Evolutionary conservation across 2,888 invertebrate species (phyloP).

Genomic region (Drosophila macrothrix): DNA sequence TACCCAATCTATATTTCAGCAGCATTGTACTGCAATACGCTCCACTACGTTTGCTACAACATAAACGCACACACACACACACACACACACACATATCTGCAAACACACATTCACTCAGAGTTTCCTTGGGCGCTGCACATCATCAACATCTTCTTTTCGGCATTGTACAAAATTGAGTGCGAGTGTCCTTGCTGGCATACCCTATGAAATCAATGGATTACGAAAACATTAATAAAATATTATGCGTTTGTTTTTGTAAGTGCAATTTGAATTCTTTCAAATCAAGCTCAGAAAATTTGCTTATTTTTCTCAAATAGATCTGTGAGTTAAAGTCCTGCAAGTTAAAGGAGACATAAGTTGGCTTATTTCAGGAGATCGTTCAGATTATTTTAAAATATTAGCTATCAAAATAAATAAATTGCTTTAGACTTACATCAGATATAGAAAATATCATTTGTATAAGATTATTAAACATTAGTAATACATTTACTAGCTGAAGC

Average conservation of each 20-base stretch:
- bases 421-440: no score
- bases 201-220: constrained; percentile 15
- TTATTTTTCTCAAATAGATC: no score
- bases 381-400: background rate
- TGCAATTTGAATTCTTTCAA: background rate
- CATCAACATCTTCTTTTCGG: constrained; percentile 68
- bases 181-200: constrained; percentile 31
- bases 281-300: background rate
- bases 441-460: background rate
- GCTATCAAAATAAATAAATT: background rate
- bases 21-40: constrained; percentile 37
- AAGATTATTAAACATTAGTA: background rate
- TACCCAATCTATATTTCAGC: constrained; percentile 9
- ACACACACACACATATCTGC: background rate
- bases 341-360: background rate
- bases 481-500: background rate
- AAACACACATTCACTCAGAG: constrained; percentile 18
- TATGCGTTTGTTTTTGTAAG: no score
- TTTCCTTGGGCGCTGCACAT: constrained; percentile 61
- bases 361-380: background rate
- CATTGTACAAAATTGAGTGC: constrained; percentile 48
- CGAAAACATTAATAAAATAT: background rate
- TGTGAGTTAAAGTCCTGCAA: background rate
- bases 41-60: constrained; percentile 42
- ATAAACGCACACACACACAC: constrained; percentile 29